phyloP scores from a whole-genome alignment of 2,113 vertebrate genomes.

The Noctilio leporinus region DNA sequence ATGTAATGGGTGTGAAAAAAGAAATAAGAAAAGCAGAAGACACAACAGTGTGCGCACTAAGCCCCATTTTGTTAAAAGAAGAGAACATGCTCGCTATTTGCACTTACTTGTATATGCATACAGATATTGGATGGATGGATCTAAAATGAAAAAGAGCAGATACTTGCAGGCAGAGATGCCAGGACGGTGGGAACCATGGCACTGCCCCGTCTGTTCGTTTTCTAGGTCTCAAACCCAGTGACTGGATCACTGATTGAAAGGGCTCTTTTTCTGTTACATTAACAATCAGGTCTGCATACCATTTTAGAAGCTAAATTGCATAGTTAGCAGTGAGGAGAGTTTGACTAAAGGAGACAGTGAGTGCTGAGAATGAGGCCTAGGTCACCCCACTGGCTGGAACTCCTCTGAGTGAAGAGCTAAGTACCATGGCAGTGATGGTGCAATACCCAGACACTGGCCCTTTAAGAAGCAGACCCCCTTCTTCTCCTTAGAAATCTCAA shows the following conservation, averaged over 20 bases:
- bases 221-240: neutral
- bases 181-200: fast-evolving
- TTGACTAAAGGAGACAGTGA: neutral
- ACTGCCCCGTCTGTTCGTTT: neutral
- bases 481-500: neutral
- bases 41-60: neutral
- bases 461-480: neutral
- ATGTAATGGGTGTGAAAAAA: neutral
- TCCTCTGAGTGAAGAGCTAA: neutral
- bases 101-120: neutral
- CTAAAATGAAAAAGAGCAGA: neutral
- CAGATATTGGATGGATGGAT: neutral
- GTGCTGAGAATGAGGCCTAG: neutral
- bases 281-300: neutral
- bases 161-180: neutral
- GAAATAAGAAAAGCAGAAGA: neutral
- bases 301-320: neutral
- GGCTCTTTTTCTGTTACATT: neutral
- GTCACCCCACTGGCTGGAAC: neutral
- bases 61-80: neutral
- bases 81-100: neutral
- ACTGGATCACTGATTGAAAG: neutral
- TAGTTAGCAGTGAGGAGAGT: neutral
- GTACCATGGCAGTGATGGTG: neutral
- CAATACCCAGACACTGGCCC: fast-evolving